Evolutionary conservation across 1,140 invertebrate species (phyloP).

Genomic region (Lanistes nyassanus): DNA sequence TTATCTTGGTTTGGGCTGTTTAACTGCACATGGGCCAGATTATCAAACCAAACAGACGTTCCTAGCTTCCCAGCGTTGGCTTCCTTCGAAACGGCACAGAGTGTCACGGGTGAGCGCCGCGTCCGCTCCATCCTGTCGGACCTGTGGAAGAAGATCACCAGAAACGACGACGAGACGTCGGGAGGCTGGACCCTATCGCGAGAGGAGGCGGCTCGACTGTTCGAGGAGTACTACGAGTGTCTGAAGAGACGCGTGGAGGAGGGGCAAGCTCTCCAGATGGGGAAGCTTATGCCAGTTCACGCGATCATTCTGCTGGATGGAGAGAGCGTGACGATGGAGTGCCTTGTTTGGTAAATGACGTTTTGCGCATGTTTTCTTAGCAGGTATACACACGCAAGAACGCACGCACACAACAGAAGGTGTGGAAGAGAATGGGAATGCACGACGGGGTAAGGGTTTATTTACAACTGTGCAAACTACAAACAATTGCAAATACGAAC

Average conservation of each 20-base stretch:
- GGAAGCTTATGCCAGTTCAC: conserved; percentile 24
- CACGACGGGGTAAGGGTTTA: background rate
- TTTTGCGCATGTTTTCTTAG: background rate
- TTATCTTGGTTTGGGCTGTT: no score
- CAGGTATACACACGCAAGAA: background rate
- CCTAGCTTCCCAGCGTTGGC: no score
- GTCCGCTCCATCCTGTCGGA: background rate
- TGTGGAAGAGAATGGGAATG: background rate
- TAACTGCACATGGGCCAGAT: no score
- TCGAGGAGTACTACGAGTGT: conserved; percentile 35
- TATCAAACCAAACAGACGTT: no score
- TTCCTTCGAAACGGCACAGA: no score
- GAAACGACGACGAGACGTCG: background rate
- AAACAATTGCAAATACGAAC: background rate
- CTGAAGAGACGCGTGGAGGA: conserved; percentile 22
- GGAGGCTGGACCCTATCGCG: conserved; percentile 23
- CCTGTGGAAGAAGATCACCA: conserved; percentile 17
- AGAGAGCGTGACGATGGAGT: conserved; percentile 34
- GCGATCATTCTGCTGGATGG: conserved; percentile 33
- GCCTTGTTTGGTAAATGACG: conserved; percentile 23
- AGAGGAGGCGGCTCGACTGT: conserved; percentile 29
- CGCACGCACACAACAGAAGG: background rate
- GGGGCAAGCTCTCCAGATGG: background rate
- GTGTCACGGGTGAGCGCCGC: no score
- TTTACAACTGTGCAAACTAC: background rate